A percentile compares a stretch with the other conserved stretches of the same genome.
Evolutionary conservation across 2,888 invertebrate genomes (phyloP).

Genomic region (Mythimna impura): DNA sequence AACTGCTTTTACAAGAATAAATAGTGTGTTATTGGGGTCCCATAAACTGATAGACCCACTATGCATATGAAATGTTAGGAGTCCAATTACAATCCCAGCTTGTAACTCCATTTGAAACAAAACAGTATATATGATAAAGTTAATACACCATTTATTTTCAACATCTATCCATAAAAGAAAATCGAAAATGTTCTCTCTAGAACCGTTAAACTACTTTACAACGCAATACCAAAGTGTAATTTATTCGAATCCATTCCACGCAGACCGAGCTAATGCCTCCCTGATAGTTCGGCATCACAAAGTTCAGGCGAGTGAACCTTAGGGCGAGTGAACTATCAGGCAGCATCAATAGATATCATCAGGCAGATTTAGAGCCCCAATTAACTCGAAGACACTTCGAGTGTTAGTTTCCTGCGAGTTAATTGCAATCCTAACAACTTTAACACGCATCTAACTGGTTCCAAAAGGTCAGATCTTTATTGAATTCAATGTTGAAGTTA

Average conservation of each 20-base stretch:
- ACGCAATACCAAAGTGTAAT: slow-evolving; percentile 36
- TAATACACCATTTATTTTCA: slow-evolving; percentile 7
- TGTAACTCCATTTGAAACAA: background rate
- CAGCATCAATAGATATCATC: slow-evolving; percentile 53
- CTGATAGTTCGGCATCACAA: slow-evolving; percentile 40
- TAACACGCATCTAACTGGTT: slow-evolving; percentile 53
- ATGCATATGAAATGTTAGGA: background rate
- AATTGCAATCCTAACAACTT: slow-evolving; percentile 62
- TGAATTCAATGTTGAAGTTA: slow-evolving; percentile 27
- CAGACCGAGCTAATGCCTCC: slow-evolving; percentile 47
- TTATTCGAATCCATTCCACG: slow-evolving; percentile 49
- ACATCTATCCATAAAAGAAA: slow-evolving; percentile 21
- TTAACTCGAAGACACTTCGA: slow-evolving; percentile 49
- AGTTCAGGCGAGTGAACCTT: slow-evolving; percentile 51
- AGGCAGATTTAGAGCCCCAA: slow-evolving; percentile 55
- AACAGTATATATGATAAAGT: slow-evolving; percentile 11
- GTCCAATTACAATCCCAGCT: background rate
- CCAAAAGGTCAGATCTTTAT: slow-evolving; percentile 61
- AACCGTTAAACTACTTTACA: slow-evolving; percentile 38
- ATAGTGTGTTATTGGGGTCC: too few species aligned
- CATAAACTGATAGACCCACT: too few species aligned
- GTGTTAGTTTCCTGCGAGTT: slow-evolving; percentile 62
- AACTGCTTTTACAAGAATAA: too few species aligned
- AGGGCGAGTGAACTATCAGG: slow-evolving; percentile 35
- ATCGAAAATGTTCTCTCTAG: slow-evolving; percentile 20